phyloP scores from a whole-genome alignment of 2,797 vertebrate species.

The Coilia nasus region DNA sequence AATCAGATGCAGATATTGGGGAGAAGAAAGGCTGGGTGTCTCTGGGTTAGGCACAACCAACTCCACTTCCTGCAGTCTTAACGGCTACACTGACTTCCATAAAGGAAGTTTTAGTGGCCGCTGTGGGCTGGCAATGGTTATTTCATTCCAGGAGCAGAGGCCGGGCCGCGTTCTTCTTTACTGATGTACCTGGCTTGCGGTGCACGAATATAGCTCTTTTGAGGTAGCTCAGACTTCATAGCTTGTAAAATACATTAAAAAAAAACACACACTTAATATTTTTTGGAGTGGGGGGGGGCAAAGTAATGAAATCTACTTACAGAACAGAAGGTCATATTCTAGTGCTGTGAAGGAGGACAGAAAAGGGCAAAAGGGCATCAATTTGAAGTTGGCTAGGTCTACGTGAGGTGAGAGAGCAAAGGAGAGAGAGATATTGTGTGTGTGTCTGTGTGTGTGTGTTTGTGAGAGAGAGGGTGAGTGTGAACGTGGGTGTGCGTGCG shows the following conservation, averaged over 20 bases:
- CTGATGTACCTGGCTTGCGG: constrained; percentile 15
- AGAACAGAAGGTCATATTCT: constrained; percentile 8
- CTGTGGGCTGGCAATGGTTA: constrained; percentile 42
- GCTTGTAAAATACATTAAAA: constrained; percentile 35
- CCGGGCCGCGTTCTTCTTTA: constrained; percentile 26
- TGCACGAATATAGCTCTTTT: constrained; percentile 17
- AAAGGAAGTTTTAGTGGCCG: constrained; percentile 47
- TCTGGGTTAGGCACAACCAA: constrained; percentile 26
- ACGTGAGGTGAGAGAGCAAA: neutral
- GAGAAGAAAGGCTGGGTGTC: constrained; percentile 33
- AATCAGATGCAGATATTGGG: constrained; percentile 40
- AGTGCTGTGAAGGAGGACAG: neutral
- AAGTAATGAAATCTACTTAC: neutral
- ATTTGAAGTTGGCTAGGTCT: constrained; percentile 3
- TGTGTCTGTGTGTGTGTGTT: neutral
- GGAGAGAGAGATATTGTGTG: neutral
- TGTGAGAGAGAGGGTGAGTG: neutral
- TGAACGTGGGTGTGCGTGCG: neutral
- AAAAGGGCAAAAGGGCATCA: neutral
- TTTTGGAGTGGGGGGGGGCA: neutral
- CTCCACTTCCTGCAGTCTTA: constrained; percentile 35
- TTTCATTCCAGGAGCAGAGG: constrained; percentile 31
- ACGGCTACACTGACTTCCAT: constrained; percentile 37
- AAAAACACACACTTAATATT: constrained; percentile 27
- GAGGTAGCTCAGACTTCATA: constrained; percentile 22